Evolutionary conservation across 2,797 vertebrate genomes (phyloP).

Genomic region (Triplophysa yarkandensis): DNA sequence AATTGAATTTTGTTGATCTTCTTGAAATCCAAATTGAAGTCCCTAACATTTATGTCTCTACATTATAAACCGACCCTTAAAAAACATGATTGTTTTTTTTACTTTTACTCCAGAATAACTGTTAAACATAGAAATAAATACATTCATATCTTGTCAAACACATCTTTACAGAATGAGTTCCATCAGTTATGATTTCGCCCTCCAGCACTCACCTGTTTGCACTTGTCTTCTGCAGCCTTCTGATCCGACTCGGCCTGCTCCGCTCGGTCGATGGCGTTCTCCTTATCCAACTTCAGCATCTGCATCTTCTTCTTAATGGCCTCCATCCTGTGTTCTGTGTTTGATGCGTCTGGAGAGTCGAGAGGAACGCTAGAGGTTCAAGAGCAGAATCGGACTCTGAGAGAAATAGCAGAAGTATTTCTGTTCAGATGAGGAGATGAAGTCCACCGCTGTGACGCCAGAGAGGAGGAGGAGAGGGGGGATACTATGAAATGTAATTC

Average conservation of each 20-base stretch:
- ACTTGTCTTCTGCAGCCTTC: conserved; percentile 90
- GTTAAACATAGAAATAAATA: too few species aligned
- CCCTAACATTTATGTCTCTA: too few species aligned
- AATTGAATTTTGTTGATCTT: conserved; percentile 35
- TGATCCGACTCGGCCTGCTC: conserved; percentile 90
- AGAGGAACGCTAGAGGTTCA: conserved; percentile 5
- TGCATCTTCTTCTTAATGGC: conserved; percentile 99
- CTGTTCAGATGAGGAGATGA: conserved; percentile 16
- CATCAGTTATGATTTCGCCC: neutral
- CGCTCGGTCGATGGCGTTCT: conserved; percentile 92
- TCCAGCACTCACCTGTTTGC: conserved; percentile 83
- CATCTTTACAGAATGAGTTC: neutral
- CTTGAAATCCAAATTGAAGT: neutral
- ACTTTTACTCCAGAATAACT: too few species aligned
- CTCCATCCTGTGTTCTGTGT: conserved; percentile 79
- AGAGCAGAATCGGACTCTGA: conserved; percentile 48
- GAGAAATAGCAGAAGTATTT: conserved; percentile 16
- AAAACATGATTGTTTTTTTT: too few species aligned
- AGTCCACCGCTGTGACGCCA: conserved; percentile 32
- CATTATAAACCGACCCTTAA: too few species aligned
- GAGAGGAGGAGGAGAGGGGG: conserved; percentile 58
- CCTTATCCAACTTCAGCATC: conserved; percentile 96
- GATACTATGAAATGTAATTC: conserved; percentile 69
- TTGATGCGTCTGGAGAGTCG: neutral
- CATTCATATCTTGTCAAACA: too few species aligned